Evolutionary conservation across 2,888 invertebrate genomes (phyloP), one percentile per base, ranked within the genome.

Genomic region (Papilio gigon): DNA sequence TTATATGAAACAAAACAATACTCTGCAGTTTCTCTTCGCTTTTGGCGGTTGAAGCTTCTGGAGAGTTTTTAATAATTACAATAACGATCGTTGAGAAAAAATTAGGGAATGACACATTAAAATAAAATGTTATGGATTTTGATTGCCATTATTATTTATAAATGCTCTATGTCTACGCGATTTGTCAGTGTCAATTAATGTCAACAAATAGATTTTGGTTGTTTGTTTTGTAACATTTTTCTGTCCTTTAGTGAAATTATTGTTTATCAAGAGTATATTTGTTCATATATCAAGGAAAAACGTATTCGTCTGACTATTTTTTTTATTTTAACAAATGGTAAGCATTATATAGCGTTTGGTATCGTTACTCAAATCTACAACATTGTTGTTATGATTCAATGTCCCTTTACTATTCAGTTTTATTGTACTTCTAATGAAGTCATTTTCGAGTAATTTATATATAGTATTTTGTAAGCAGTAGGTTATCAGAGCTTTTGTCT

Each of bases 151-250:
- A 25, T 40, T 20, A 14, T 33, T 25, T 25, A 53, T 20, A 11
- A 30, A 9, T 56, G 17, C 17, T 30, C 53, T 56, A 4, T 27
- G 27, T 27, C 27, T 27, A 40, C 50, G 4, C 37, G 6, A 22
- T 11, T 35, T 53, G 47, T 50, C 14, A 44, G 11, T 56, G 56
- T 65, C 67, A 60, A 17, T 42, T 14, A n/a, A 27, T 58, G 56
- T 47, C 47, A 47, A 58, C 42, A 58, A 50, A 60, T 5, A 27
- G 4, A 12, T 56, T 30, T 30, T 56, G 35, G 25, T 50, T 61
- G 67, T 61, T 67, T 67, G 47, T 67, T 61, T 67, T 67, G 53
- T 61, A 37, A 61, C 53, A n/a, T 50, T 56, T 17, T 61, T 27
- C 50, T 53, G 25, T 47, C 5, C 0, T 22, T 14, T 25, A 22